Conservation (phyloP, 2,888 invertebrate species). For the Nasonovia ribisnigri region DNA sequence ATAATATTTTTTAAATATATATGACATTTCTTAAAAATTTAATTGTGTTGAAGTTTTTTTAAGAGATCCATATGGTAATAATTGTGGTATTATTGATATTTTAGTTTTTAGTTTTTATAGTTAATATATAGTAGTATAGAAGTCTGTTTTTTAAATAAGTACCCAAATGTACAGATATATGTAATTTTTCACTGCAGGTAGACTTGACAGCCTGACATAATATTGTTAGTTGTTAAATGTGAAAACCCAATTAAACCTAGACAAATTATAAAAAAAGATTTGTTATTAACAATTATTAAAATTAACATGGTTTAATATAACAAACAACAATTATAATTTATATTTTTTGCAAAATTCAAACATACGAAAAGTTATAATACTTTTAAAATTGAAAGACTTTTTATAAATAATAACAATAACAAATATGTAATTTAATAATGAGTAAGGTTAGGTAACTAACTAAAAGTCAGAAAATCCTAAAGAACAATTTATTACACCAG, state of each 20-base stretch:
- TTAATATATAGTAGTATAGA: no score
- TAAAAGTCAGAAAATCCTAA: not conserved
- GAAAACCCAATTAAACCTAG: not conserved
- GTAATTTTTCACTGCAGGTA: not conserved
- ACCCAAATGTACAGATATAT: not conserved
- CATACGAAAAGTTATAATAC: no score
- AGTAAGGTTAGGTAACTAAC: not conserved
- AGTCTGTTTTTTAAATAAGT: no score
- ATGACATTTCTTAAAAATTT: not conserved
- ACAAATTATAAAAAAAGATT: not conserved
- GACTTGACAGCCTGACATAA: not conserved
- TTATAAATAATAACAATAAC: not conserved
- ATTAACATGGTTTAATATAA: not conserved
- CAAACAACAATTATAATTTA: not conserved
- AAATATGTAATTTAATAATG: not conserved
- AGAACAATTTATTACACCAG: not conserved
- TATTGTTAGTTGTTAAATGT: not conserved
- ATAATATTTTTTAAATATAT: constrained; percentile 14
- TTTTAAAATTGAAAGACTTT: no score
- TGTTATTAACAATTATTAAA: not conserved
- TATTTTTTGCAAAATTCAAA: no score
- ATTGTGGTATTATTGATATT: not conserved
- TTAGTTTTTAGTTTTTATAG: no score
- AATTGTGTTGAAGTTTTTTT: not conserved
- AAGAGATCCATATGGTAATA: not conserved